Conservation (phyloP, 2,888 invertebrate species). For the Hypomecis atomaria region DNA sequence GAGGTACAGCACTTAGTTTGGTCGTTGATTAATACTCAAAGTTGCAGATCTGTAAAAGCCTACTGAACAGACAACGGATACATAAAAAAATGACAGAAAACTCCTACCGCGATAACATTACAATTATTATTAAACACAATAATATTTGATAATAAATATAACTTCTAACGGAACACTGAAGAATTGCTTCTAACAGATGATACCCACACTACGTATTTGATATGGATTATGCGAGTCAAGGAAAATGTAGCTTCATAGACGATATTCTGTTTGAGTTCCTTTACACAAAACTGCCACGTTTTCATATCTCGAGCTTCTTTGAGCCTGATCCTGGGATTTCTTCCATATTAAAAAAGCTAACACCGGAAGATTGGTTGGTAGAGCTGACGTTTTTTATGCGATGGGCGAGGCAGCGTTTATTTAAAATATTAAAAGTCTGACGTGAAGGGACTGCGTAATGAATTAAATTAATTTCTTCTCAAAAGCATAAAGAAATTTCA, state of each 20-base stretch:
- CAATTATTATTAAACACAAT: conserved; percentile 1
- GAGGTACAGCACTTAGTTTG: too few species aligned
- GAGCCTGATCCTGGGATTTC: conserved; percentile 44
- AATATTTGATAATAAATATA: too few species aligned
- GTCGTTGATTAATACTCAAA: too few species aligned
- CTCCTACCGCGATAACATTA: too few species aligned
- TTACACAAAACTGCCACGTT: conserved; percentile 49
- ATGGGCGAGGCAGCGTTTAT: conserved; percentile 21
- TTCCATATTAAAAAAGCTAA: conserved; percentile 44
- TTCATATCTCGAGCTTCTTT: conserved; percentile 47
- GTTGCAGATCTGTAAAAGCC: too few species aligned
- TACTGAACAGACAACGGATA: too few species aligned
- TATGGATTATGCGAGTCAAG: conserved; percentile 57
- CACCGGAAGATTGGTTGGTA: conserved; percentile 30
- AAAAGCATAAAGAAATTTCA: conserved; percentile 16
- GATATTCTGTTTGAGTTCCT: conserved; percentile 55
- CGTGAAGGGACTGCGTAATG: conserved; percentile 28
- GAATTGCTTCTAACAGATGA: conserved; percentile 29
- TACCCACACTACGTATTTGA: conserved; percentile 45
- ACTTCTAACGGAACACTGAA: conserved; percentile 23
- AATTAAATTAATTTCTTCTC: conserved; percentile 27
- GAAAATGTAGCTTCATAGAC: conserved; percentile 54
- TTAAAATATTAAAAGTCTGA: conserved; percentile 33
- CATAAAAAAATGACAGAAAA: background rate
- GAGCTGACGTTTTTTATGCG: conserved; percentile 25